A percentile compares a stretch with the other conserved stretches of the same genome.
These are phyloP conservation scores for Vollenhovia emeryi DNA, from an alignment of 1,140 invertebrate genomes.

Conservation along the genomic window DNA sequence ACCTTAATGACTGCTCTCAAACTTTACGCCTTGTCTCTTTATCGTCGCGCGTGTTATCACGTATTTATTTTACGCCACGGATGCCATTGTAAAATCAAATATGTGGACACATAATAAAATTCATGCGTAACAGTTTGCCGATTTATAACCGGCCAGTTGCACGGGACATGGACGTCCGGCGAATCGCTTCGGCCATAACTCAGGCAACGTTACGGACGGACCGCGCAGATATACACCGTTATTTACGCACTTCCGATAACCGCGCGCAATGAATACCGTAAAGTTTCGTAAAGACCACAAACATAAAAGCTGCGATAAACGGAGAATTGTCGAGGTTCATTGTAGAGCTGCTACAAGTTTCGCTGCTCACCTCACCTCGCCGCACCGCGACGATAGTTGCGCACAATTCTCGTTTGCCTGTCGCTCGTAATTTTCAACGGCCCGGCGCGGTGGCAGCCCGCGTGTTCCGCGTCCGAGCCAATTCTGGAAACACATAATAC, in stretches of 20 bases:
- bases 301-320: slow-evolving; percentile 53
- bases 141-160: slow-evolving; percentile 13
- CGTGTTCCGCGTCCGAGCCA: slow-evolving; percentile 13
- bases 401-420: slow-evolving; percentile 7
- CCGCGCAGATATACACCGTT: slow-evolving; percentile 13
- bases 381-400: slow-evolving; percentile 24
- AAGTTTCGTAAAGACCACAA: slow-evolving; percentile 60
- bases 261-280: slow-evolving; percentile 26
- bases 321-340: slow-evolving; percentile 61
- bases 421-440: slow-evolving; percentile 54
- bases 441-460: not conserved
- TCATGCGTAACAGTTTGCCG: not conserved
- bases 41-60: not conserved
- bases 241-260: slow-evolving; percentile 65
- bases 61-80: not conserved
- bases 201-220: not conserved
- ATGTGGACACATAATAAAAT: not conserved
- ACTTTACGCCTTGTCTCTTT: not conserved
- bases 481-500: slow-evolving; percentile 15
- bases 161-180: not conserved
- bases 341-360: slow-evolving; percentile 49
- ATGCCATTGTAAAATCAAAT: not conserved
- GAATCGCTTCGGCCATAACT: slow-evolving; percentile 28
- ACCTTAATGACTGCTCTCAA: not conserved
- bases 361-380: not conserved